Conservation (phyloP, 37 sponge, comb jelly and placozoan species). For the Haliclona indistincta region DNA sequence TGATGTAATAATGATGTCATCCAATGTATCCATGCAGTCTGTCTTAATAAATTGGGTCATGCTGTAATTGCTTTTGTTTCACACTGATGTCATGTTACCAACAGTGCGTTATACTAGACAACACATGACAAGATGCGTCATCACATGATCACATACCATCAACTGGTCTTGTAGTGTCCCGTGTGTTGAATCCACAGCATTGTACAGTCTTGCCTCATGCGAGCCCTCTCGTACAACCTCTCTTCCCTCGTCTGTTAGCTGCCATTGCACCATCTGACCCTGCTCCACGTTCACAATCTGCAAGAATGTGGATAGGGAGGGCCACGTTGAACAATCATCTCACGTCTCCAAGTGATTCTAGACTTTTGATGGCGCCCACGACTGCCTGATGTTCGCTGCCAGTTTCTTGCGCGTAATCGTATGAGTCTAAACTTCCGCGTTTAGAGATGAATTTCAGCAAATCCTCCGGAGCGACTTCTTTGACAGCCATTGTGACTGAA, state of each 20-base stretch:
- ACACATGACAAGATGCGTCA: neutral
- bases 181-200: conserved; percentile 56
- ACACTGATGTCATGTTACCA: neutral
- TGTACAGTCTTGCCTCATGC: conserved; percentile 81
- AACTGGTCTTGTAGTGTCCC: conserved; percentile 80
- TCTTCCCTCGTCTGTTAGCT: conserved; percentile 83
- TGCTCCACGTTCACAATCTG: conserved; percentile 77
- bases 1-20: too few species aligned
- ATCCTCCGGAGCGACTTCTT: too few species aligned
- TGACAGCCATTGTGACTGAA: too few species aligned
- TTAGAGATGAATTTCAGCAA: too few species aligned
- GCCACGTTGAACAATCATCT: too few species aligned
- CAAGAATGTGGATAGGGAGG: neutral
- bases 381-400: conserved; percentile 83
- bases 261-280: conserved; percentile 76
- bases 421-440: conserved; percentile 49
- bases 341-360: conserved; percentile 83
- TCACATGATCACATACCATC: conserved; percentile 77
- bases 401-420: conserved; percentile 51
- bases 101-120: neutral
- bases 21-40: too few species aligned
- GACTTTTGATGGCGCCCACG: conserved; percentile 91
- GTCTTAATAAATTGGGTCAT: too few species aligned
- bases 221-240: conserved; percentile 75
- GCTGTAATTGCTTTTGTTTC: too few species aligned